Evolutionary conservation across 2,797 vertebrate genomes (phyloP).

Genomic region (Trachops cirrhosus): DNA sequence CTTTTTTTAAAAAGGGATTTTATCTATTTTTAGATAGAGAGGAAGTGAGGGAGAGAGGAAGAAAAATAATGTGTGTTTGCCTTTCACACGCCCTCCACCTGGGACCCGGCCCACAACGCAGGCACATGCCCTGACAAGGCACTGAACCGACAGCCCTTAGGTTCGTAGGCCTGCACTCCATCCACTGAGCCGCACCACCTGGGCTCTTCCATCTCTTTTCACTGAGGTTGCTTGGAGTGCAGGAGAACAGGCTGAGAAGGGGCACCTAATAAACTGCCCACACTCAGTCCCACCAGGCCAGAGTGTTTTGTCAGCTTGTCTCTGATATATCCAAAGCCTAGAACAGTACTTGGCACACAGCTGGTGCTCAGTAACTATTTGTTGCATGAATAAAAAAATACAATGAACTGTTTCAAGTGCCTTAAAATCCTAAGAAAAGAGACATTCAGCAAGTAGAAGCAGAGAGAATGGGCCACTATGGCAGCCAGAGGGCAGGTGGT

Average conservation of each 20-base stretch:
- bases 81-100: too few species aligned
- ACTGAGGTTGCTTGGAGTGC: background rate
- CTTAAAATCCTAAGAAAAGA: background rate
- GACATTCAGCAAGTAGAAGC: background rate
- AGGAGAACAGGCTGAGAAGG: background rate
- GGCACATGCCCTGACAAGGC: too few species aligned
- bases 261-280: background rate
- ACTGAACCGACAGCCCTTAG: too few species aligned
- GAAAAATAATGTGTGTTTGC: too few species aligned
- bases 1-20: too few species aligned
- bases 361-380: background rate
- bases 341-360: background rate
- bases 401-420: conserved; percentile 15
- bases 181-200: too few species aligned
- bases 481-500: background rate
- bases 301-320: background rate
- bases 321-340: background rate
- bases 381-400: conserved; percentile 18
- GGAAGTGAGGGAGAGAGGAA: too few species aligned
- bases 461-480: background rate
- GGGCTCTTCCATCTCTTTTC: background rate
- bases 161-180: too few species aligned
- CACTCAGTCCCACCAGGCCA: background rate
- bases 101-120: too few species aligned
- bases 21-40: too few species aligned